Conservation (phyloP, 2,797 vertebrate species). For the Tenualosa ilisha region DNA sequence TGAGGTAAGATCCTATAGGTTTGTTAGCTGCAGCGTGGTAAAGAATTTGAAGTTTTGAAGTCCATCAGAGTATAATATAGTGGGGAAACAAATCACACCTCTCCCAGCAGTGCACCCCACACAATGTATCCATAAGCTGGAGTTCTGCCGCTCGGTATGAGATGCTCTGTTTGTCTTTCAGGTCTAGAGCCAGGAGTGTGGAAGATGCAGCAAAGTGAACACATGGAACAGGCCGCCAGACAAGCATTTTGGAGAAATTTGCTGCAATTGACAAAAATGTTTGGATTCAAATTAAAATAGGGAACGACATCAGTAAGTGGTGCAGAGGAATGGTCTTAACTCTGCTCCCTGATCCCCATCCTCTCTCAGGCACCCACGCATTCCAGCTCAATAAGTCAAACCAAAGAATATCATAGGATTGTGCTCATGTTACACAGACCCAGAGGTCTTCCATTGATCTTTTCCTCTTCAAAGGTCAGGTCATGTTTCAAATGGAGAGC, state of each 20-base stretch:
- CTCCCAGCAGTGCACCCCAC: not conserved
- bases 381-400: slow-evolving; percentile 28
- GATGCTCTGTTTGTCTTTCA: no score
- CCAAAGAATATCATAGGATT: slow-evolving; percentile 27
- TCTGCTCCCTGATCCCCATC: not conserved
- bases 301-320: not conserved
- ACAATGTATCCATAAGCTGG: not conserved
- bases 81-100: slow-evolving; percentile 8
- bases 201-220: no score
- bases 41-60: no score
- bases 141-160: no score
- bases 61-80: no score
- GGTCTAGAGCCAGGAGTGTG: no score
- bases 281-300: not conserved
- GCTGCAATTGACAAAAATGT: no score
- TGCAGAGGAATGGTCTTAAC: not conserved
- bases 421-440: slow-evolving; percentile 33
- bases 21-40: not conserved
- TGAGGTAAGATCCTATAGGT: not conserved
- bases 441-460: slow-evolving; percentile 39
- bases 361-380: not conserved
- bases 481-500: slow-evolving; percentile 48
- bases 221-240: no score
- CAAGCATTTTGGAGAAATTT: no score
- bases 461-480: slow-evolving; percentile 46